Evolutionary conservation across 2,888 invertebrate genomes (phyloP), one percentile per base, ranked within the genome.

Genomic region (Tenthredo livida): DNA sequence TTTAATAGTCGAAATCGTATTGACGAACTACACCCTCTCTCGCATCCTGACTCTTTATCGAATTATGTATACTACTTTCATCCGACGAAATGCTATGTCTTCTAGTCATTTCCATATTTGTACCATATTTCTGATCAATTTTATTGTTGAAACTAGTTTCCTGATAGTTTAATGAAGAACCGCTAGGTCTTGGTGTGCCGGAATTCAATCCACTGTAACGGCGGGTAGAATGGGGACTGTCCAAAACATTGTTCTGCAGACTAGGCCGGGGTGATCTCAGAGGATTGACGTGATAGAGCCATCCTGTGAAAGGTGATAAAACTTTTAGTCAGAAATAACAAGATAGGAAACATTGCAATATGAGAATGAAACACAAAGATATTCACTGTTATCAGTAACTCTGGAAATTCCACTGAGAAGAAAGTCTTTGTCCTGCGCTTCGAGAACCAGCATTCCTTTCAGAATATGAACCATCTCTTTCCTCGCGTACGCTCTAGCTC

Each of bases 371-470:
- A 87, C 6, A 10, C n/a, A 88, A 82, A 88, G 61, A 88, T 90
- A 92, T 90, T 90, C 90, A 95, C 96, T 94, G 92, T 95, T 95
- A 86, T 95, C 94, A 47, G 95, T 94, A 17, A 96, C 94, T 89
- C 95, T 95, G 17, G 95, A 93, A 87, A 96, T 96, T 90, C 95
- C 95, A 75, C 94, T 93, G 37, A 96, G 94, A 85, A 96, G 93
- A 93, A 96, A 96, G 90, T 96, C 96, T 91, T 96, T 97, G 90
- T 97, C 97, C 90, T 95, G 95, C 0, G 96, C 95, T 89, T 96
- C 96, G 89, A 96, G 94, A 73, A 95, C 92, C 88, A 96, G 93
- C 96, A 96, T 96, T 84, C 95, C 95, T 0, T 96, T 94, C 86
- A 96, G 93, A 84, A 96, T 93, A 75, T 92, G 92, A 85, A 96